These are phyloP conservation scores for Lysandra bellargus DNA, from an alignment of 2,888 invertebrate genomes.

Conservation along the genomic window DNA sequence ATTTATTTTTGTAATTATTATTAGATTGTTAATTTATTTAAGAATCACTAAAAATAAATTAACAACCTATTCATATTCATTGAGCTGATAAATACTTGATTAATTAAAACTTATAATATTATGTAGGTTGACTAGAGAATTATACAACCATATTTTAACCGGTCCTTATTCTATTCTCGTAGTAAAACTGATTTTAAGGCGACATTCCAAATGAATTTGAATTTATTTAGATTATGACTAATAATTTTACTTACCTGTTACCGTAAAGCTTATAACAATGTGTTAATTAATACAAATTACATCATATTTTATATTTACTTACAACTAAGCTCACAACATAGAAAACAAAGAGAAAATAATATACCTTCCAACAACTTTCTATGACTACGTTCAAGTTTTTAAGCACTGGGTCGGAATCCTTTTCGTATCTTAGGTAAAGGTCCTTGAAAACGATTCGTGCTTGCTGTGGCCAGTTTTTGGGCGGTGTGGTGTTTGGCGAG, in stretches of 20 bases:
- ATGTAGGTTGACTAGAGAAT: background rate
- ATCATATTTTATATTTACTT: background rate
- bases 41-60: background rate
- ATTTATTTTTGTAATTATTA: too few species aligned
- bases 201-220: background rate
- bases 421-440: constrained; percentile 82
- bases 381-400: constrained; percentile 84
- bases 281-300: too few species aligned
- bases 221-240: background rate
- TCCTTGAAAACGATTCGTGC: constrained; percentile 81
- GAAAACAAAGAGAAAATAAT: background rate
- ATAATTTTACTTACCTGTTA: too few species aligned
- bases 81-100: background rate
- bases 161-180: background rate
- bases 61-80: background rate
- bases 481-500: constrained; percentile 80
- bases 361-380: constrained; percentile 78
- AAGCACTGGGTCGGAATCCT: constrained; percentile 83
- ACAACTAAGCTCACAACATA: background rate
- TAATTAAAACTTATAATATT: background rate
- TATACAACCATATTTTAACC: background rate
- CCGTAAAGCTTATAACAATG: too few species aligned
- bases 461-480: constrained; percentile 81
- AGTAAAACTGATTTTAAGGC: background rate
- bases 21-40: too few species aligned